Base-by-base conservation (phyloP, 2,113 vertebrate species). In the Pangasianodon gigas region DNA sequence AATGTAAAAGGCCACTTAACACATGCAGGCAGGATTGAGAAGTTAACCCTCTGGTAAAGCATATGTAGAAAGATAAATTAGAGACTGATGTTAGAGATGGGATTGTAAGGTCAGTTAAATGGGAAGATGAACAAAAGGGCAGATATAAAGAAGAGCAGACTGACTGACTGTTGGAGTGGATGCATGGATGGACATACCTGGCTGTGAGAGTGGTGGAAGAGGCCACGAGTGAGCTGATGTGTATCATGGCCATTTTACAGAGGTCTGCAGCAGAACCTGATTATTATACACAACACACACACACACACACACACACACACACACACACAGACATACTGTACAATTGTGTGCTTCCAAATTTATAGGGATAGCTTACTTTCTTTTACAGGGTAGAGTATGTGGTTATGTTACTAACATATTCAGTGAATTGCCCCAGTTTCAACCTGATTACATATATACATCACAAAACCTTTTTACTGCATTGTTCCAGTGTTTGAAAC, bases 181-280 rank as follows among this genome's bases (percentile, higher is more conserved):
- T 87, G 56, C 19, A 84, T 0, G 81, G 67, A 79, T 67, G 16
- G n/a, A 87, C 32, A 24, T 93, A 99, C 98, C 97, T 98, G 95
- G 97, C 96, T 2, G 96, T 97, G 85, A 97, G 93, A 41, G 92
- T 94, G 0, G 94, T 92, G 84, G 96, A 97, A 16, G 94, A 41
- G 21, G 95, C 95, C 83, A 98, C 91, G 3, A 96, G 95, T 24
- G 93, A 80, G 91, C 97, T 97, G 95, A 98, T 96, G 67, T 92
- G 93, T 94, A 98, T 96, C 98, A 98, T 98, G 89, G 98, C 98
- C 96, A 96, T 96, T 95, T 99, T 99, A 93, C 97, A 98, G 91
- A 99, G 96, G 93, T 99, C 98, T 10, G 98, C 97, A 7, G 97
- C 97, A 21, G 98, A 99, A 56, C 97, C 98, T 98, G 58, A 83